Evolutionary conservation across 2,888 invertebrate genomes (phyloP).

Genomic region (Peribatodes rhomboidaria): DNA sequence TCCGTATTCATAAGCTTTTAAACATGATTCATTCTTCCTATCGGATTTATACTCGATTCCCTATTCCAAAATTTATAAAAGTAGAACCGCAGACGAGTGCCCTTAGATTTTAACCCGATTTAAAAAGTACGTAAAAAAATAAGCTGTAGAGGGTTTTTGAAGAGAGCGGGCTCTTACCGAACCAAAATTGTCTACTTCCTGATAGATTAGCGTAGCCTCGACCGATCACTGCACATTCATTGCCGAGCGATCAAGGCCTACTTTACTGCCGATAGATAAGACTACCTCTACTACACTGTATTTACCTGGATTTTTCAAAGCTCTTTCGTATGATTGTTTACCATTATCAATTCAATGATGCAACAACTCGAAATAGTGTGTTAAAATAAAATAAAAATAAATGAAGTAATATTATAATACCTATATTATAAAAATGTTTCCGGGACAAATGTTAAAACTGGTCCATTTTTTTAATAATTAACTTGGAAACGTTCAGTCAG

Average conservation of each 20-base stretch:
- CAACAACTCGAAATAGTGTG: neutral
- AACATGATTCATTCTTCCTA: too few species aligned
- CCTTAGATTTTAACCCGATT: too few species aligned
- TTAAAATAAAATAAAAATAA: too few species aligned
- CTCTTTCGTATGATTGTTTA: neutral
- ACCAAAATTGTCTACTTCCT: conserved; percentile 26
- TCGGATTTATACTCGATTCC: too few species aligned
- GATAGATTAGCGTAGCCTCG: conserved; percentile 31
- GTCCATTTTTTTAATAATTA: neutral
- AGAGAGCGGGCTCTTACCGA: conserved; percentile 2
- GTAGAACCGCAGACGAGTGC: too few species aligned
- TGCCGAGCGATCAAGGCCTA: conserved; percentile 51
- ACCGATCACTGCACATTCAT: conserved; percentile 41
- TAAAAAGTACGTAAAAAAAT: too few species aligned
- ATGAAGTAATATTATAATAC: too few species aligned
- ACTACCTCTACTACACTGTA: neutral
- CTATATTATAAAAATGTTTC: neutral
- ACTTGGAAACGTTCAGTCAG: neutral
- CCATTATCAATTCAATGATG: neutral
- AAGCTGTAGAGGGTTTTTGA: too few species aligned
- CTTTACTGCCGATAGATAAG: conserved; percentile 2
- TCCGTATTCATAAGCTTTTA: too few species aligned
- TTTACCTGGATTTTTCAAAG: neutral
- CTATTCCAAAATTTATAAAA: too few species aligned
- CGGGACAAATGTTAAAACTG: neutral